Percentiles rank a stretch among this genome's conserved stretches.
These are phyloP conservation scores for Nansenia antarctica DNA, from an alignment of 2,113 vertebrate genomes.

Conservation along the genomic window DNA sequence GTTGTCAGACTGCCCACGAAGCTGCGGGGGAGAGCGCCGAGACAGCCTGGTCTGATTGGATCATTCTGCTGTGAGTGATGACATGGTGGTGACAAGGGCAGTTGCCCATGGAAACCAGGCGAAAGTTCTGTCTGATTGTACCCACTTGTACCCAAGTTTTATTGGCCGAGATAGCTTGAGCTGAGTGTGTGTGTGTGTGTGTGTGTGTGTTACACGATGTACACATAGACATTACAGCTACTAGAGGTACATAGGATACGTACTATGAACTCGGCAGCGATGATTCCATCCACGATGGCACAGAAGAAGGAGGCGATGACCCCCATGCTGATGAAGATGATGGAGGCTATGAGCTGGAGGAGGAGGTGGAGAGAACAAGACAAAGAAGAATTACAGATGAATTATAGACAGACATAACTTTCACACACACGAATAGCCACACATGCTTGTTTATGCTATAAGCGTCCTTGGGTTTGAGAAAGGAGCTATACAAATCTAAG, in stretches of 20 bases:
- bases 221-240: neutral
- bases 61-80: neutral
- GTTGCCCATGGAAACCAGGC: neutral
- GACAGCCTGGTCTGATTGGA: slow-evolving; percentile 14
- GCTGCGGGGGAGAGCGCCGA: neutral
- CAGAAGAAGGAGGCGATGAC: slow-evolving; percentile 90
- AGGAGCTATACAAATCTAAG: too few species aligned
- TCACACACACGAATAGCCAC: too few species aligned
- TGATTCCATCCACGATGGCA: slow-evolving; percentile 88
- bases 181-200: neutral
- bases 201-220: neutral
- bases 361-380: neutral
- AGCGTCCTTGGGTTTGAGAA: too few species aligned
- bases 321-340: slow-evolving; percentile 93
- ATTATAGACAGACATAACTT: slow-evolving; percentile 29
- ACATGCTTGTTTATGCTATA: too few species aligned
- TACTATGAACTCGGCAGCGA: slow-evolving; percentile 89
- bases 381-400: too few species aligned
- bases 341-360: slow-evolving; percentile 84
- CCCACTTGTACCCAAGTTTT: slow-evolving; percentile 28
- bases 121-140: slow-evolving; percentile 26
- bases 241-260: slow-evolving; percentile 60
- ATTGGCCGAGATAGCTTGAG: neutral
- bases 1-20: neutral
- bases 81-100: neutral